Base-by-base conservation (phyloP, 2,888 invertebrate species). In the Pollenia angustigena region DNA sequence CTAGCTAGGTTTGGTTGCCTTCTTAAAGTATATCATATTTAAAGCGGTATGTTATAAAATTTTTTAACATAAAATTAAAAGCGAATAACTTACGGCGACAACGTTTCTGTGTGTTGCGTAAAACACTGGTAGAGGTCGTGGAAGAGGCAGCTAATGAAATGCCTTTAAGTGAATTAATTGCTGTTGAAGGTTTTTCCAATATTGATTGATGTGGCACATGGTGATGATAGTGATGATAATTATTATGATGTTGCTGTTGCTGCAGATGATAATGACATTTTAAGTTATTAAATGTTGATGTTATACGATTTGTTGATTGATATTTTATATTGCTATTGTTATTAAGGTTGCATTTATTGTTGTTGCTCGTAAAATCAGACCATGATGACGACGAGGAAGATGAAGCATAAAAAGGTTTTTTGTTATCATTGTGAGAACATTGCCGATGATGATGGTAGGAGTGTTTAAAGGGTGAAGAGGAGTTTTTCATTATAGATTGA, bases 21-120 rank as follows among this genome's bases (percentile, higher is more conserved):
- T 40, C 54, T 62, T 69, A 91, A 75, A 92, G 89, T 83, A 92
- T 90, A 52, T 90, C 90, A 89, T 92, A 92, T 85, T 90, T 90
- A 71, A 91, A 89, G 85, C 90, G 90, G 87, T 90, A 91, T 62
- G 89, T 91, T 58, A 90, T 89, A 75, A 91, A 90, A 81, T 91
- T 91, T 87, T 90, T 91, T 87, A 91, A 89, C 81, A 91, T 89
- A 89, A 91, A 91, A 90, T 91, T 91, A 54, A 91, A 88, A 79
- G 90, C 89, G 81, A 90, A 89, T 75, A 91, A 88, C 89, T 91
- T 90, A 89, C 90, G 90, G 75, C 90, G 91, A 91, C 91, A 91
- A 54, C 78, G 84, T 88, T 92, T 92, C 81, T 89, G 89, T 16
- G 91, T 92, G 88, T 91, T 90, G 68, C 90, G 89, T 80, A 91